These are phyloP conservation scores for Echinometra lucunter DNA, from an alignment of 53 echinoderm and acorn worm genomes.

Conservation along the genomic window DNA sequence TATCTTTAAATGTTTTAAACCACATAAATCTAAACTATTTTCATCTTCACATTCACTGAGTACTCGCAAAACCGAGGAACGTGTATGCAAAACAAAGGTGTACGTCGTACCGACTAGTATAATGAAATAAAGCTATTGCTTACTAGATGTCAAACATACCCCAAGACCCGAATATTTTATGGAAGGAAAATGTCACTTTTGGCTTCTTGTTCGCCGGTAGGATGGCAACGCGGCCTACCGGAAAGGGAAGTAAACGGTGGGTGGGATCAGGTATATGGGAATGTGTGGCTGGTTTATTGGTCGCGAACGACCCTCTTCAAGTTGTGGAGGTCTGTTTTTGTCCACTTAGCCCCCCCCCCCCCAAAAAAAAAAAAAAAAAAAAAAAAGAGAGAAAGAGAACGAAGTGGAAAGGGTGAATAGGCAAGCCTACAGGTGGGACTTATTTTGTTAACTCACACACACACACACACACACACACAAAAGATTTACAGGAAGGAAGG, in stretches of 20 bases:
- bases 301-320: neutral
- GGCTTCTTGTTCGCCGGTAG: neutral
- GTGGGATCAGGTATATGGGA: constrained; percentile 7
- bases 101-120: neutral
- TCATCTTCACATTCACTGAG: neutral
- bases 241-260: neutral
- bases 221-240: neutral
- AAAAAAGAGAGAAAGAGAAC: neutral
- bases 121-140: constrained; percentile 18
- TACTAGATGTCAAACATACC: constrained; percentile 21
- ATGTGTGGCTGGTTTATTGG: constrained; percentile 3
- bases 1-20: constrained; percentile 20
- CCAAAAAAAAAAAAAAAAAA: neutral
- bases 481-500: too few species aligned
- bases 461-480: neutral
- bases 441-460: too few species aligned
- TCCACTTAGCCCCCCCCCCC: neutral
- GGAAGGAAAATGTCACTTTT: constrained; percentile 35
- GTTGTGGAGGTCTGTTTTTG: neutral
- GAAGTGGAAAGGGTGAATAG: neutral
- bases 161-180: constrained; percentile 26
- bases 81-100: neutral
- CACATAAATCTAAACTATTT: constrained; percentile 7
- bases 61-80: neutral
- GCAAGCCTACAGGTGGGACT: neutral